These are phyloP conservation scores for Halictus ligatus DNA, from an alignment of 2,888 invertebrate genomes.

Conservation along the genomic window DNA sequence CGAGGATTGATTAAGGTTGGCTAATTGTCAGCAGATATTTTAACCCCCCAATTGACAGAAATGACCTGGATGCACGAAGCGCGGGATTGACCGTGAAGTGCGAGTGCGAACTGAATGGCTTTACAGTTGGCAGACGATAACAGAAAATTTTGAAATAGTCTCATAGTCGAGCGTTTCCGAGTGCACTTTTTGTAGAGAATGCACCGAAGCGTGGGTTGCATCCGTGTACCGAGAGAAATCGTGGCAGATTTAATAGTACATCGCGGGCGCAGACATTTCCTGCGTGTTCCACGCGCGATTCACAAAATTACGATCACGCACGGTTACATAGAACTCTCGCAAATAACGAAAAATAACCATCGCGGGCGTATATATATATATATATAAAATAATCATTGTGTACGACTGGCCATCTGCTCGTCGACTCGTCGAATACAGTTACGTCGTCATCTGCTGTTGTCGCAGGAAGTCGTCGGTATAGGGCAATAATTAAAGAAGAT, in stretches of 20 bases:
- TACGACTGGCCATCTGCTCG: conserved; percentile 19
- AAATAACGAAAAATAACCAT: conserved; percentile 20
- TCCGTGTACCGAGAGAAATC: conserved; percentile 15
- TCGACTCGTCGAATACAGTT: conserved; percentile 52
- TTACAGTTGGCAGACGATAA: neutral
- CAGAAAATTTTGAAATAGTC: neutral
- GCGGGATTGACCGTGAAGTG: neutral
- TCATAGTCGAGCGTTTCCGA: neutral
- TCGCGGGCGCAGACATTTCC: conserved; percentile 34
- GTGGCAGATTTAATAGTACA: conserved; percentile 38
- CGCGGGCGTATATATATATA: neutral
- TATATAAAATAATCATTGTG: conserved; percentile 2
- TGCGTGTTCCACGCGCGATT: conserved; percentile 6
- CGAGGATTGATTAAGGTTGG: neutral
- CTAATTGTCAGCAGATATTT: neutral
- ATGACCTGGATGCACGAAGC: neutral
- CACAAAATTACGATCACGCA: conserved; percentile 58
- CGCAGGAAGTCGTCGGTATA: conserved; percentile 37
- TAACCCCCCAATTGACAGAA: neutral
- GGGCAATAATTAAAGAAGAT: conserved; percentile 51
- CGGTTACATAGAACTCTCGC: conserved; percentile 16
- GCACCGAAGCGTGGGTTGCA: neutral
- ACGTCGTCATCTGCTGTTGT: conserved; percentile 48
- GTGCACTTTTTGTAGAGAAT: neutral
- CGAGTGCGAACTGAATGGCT: neutral